These are phyloP conservation scores for Oreochromis aureus DNA, from an alignment of 2,113 vertebrate species.

Conservation along the genomic window DNA sequence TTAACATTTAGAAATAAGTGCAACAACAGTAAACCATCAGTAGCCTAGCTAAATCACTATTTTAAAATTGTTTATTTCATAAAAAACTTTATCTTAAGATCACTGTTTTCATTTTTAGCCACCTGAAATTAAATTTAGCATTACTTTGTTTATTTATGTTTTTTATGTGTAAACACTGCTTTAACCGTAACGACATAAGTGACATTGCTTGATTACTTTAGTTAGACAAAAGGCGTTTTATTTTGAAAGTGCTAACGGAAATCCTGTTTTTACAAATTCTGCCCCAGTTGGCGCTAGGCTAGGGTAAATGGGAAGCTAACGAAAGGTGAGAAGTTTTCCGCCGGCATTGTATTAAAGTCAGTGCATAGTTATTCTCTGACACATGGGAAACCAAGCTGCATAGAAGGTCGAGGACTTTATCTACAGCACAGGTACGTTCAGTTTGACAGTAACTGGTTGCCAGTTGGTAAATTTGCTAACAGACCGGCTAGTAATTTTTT, in stretches of 20 bases:
- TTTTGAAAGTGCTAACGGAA: constrained; percentile 13
- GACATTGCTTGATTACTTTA: neutral
- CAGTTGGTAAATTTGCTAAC: neutral
- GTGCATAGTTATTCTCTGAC: neutral
- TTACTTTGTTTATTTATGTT: neutral
- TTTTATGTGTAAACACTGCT: neutral
- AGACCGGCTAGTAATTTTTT: neutral
- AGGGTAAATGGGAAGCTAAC: constrained; percentile 31
- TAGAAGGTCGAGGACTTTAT: neutral
- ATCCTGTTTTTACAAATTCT: neutral
- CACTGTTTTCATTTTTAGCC: neutral
- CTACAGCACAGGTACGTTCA: constrained; percentile 35
- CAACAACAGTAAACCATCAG: neutral
- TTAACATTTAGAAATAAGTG: neutral
- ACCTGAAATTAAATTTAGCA: neutral
- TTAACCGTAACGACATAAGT: neutral
- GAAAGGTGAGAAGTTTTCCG: constrained; percentile 24
- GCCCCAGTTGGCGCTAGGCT: neutral
- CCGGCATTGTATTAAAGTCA: neutral
- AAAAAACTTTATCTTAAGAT: neutral
- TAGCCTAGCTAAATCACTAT: neutral
- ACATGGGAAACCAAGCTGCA: constrained; percentile 20
- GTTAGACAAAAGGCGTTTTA: neutral
- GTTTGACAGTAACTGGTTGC: neutral
- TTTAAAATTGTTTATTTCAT: neutral